Base-by-base conservation (phyloP, 2,113 vertebrate species). In the Glaucidium brasilianum region DNA sequence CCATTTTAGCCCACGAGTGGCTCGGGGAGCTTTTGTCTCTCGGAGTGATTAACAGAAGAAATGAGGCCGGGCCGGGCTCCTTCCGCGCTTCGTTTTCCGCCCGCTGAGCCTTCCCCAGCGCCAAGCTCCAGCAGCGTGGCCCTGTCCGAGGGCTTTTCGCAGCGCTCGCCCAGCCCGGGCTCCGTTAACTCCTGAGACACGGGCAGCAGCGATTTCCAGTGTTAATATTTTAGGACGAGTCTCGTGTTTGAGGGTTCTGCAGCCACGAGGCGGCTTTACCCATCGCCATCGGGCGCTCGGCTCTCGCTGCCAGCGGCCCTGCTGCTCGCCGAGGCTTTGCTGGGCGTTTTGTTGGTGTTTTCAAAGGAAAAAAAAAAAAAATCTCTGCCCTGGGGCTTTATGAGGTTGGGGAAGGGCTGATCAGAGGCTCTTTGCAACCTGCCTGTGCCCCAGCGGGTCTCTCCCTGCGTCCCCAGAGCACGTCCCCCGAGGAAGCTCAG, bases 141-240 rank as follows among this genome's bases (percentile, higher is more conserved):
- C 60, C 10, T 11, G 18, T 9, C 77, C 1, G 2, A 27, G 13
- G 52, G n/a, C 64, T 29, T 25, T 67, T 22, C 12, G 1, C 22
- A 26, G 78, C 32, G 0, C 30, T 15, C 15, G 0, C 19, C 1
- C 23, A 15, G 6, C 52, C 50, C 2, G 1, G 21, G 1, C 18
- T 30, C 43, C 27, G 0, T 1, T 7, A 29, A 7, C 30, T 12
- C 3, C 59, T 34, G 17, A 18, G 50, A 14, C 37, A 20, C 0
- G 0, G 56, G 85, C 35, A 29, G 39, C 11, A 12, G 49, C 72
- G 2, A 2, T 32, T 68, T 3, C 60, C 63, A 92, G 55, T 37
- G 1, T 23, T 11, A 22, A 47, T 18, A 47, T 50, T 91, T 91
- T 9, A 30, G 62, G 64, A 37, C 47, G 34, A 75, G 6, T 1